Evolutionary conservation across 1,140 invertebrate genomes (phyloP), one percentile per base, ranked within the genome.

Genomic region (Drosophila ficusphila): DNA sequence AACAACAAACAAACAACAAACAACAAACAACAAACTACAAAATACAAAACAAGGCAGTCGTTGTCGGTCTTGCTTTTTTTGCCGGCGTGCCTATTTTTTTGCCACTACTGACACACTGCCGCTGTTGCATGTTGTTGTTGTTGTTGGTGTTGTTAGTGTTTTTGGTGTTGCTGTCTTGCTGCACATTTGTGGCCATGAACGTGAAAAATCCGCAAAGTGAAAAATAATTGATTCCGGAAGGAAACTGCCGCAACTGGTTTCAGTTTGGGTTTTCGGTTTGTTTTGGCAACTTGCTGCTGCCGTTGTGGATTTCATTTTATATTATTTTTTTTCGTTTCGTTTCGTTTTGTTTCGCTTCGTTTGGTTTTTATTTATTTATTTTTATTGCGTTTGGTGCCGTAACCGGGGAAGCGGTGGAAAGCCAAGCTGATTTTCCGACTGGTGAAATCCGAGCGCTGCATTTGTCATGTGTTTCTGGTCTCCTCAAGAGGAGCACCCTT

Each of bases 211-310:
- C 64, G 60, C 81, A 76, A 81, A 85, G 79, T 79, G 79, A 85
- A 85, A 86, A 79, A 79, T 86, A 85, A 85, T 85, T 81, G 81
- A 85, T 85, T 85, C 81, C 82, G 81, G 81, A 85, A 85, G 81
- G 81, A 85, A 85, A 85, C 81, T 85, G 81, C 72, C 68, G 74
- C 62, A 86, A 85, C 81, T 86, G 81, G 81, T 85, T 85, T 61
- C 25, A 27, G n/a, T 52, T 67, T 65, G 41, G 34, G 21, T 11
- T 62, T 51, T 41, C 14, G 12, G 7, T 58, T 53, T 58, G 48
- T 54, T 65, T 64, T 48, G 36, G 19, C 19, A 18, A 11, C 4
- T 29, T 27, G 53, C 12, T 33, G 27, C 14, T n/a, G 29, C 16
- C 6, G 25, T 14, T 52, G 62, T 2, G 39, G 39, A 1, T 31